Percentiles rank a stretch among this genome's conserved stretches.
Evolutionary conservation across 2,113 vertebrate species (phyloP).

Genomic region (Entosphenus tridentatus): DNA sequence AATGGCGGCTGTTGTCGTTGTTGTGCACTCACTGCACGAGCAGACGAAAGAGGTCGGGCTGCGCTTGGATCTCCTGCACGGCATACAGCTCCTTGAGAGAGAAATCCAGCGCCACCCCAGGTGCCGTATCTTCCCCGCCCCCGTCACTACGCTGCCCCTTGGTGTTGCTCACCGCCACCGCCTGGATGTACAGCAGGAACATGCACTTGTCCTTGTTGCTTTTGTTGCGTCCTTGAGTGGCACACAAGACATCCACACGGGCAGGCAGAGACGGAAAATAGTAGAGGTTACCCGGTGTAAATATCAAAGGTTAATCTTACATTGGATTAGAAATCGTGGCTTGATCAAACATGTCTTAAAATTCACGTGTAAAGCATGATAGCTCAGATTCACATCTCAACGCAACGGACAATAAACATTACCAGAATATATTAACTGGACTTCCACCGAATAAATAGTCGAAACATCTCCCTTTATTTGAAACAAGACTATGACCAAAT

Average conservation of each 20-base stretch:
- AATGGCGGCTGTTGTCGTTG: too few relatives aligned
- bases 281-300: too few relatives aligned
- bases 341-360: too few relatives aligned
- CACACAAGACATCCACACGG: slow-evolving; percentile 8
- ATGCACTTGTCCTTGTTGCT: slow-evolving; percentile 84
- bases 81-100: slow-evolving; percentile 86
- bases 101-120: slow-evolving; percentile 45
- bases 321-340: too few relatives aligned
- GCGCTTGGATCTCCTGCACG: slow-evolving; percentile 81
- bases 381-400: neutral
- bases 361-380: too few relatives aligned
- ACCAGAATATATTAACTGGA: too few relatives aligned
- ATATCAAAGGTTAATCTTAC: too few relatives aligned
- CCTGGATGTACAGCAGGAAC: slow-evolving; percentile 80
- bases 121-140: slow-evolving; percentile 22
- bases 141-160: slow-evolving; percentile 55
- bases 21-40: slow-evolving; percentile 36
- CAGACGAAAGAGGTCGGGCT: slow-evolving; percentile 49
- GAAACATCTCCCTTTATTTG: too few relatives aligned
- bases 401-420: neutral
- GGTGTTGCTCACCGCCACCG: slow-evolving; percentile 69
- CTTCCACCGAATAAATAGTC: too few relatives aligned
- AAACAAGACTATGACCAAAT: too few relatives aligned
- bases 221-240: slow-evolving; percentile 33
- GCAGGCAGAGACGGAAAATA: too few relatives aligned